phyloP scores from a whole-genome alignment of 2,797 vertebrate species.

The Decapterus maruadsi region DNA sequence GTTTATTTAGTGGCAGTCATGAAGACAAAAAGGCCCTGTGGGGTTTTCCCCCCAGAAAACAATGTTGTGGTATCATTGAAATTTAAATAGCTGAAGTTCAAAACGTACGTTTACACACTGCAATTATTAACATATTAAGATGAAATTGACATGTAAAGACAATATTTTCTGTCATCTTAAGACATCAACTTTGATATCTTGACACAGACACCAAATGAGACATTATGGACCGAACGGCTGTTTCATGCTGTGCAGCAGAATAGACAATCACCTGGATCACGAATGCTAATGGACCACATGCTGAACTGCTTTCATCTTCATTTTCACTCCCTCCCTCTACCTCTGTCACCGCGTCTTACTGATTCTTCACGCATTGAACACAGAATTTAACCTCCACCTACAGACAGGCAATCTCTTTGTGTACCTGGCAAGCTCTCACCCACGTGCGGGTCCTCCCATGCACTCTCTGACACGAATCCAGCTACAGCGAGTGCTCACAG shows the following conservation, averaged over 20 bases:
- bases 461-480: slow-evolving; percentile 53
- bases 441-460: slow-evolving; percentile 60
- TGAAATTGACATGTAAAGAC: too few species aligned
- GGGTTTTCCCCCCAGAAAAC: too few species aligned
- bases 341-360: slow-evolving; percentile 21
- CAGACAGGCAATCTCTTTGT: slow-evolving; percentile 65
- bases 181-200: too few species aligned
- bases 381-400: slow-evolving; percentile 77
- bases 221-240: too few species aligned
- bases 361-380: slow-evolving; percentile 63
- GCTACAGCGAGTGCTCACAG: slow-evolving; percentile 40
- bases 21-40: too few species aligned
- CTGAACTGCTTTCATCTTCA: slow-evolving; percentile 38
- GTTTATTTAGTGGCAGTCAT: too few species aligned
- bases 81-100: too few species aligned
- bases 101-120: too few species aligned
- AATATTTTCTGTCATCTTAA: too few species aligned
- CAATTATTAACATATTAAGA: too few species aligned
- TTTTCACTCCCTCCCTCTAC: slow-evolving; percentile 20
- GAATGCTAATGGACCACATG: slow-evolving; percentile 35
- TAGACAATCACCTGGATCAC: slow-evolving; percentile 27
- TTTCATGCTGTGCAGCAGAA: not conserved
- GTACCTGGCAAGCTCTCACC: slow-evolving; percentile 67
- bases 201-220: too few species aligned
- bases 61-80: too few species aligned